phyloP scores from a whole-genome alignment of 2,113 vertebrate species.

The Lepus timidus region DNA sequence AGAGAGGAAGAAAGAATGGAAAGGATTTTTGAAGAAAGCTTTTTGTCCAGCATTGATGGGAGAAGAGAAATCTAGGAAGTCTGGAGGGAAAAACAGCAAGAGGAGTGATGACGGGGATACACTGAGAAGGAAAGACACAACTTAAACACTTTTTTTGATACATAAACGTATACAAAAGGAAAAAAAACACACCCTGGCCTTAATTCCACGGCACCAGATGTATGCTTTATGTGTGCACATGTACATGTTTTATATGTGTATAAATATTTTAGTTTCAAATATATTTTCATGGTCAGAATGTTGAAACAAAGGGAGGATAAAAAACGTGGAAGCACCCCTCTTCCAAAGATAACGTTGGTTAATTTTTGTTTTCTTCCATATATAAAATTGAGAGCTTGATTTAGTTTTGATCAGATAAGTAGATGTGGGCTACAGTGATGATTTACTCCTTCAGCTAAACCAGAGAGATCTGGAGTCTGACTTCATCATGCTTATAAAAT shows the following conservation, averaged over 20 bases:
- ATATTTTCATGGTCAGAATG: constrained; percentile 53
- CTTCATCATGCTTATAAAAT: constrained; percentile 20
- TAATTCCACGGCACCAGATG: constrained; percentile 31
- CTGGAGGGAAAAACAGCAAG: background rate
- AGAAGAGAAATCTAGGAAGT: constrained; percentile 4
- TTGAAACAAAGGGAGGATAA: constrained; percentile 47
- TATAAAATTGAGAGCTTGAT: constrained; percentile 9
- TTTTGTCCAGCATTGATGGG: background rate
- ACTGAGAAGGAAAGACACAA: background rate
- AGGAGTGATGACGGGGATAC: background rate
- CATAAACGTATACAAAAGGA: background rate
- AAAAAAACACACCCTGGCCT: background rate
- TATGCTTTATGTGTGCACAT: background rate
- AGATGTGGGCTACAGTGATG: background rate
- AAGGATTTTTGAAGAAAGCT: constrained; percentile 21
- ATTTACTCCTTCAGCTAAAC: constrained; percentile 41
- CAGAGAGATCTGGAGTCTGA: background rate
- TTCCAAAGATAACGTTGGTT: constrained; percentile 6
- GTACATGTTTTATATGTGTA: background rate
- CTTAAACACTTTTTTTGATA: background rate
- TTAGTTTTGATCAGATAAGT: constrained; percentile 61
- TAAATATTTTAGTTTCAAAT: constrained; percentile 32
- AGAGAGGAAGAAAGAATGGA: background rate
- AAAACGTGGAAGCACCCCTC: constrained; percentile 36
- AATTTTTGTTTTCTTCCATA: constrained; percentile 23